A percentile compares a stretch with the other conserved stretches of the same genome.
phyloP scores from a whole-genome alignment of 2,797 vertebrate species.

The Chaenodraco wilsoni region DNA sequence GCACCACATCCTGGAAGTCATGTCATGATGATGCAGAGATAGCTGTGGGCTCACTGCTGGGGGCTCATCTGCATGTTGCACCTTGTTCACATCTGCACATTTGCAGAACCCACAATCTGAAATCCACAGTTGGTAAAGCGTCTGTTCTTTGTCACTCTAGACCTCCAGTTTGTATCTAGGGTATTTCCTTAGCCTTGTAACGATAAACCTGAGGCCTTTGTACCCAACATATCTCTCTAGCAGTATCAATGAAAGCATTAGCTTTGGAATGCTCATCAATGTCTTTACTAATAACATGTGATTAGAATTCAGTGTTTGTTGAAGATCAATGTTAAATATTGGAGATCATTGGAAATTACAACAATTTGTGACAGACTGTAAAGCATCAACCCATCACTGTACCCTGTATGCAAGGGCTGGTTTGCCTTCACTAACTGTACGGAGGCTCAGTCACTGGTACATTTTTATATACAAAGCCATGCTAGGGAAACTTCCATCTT shows the following conservation, averaged over 20 bases:
- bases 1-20: slow-evolving; percentile 70
- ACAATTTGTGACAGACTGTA: background rate
- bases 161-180: background rate
- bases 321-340: slow-evolving; percentile 23
- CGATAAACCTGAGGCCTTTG: background rate
- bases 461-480: too few species aligned
- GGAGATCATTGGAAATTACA: slow-evolving; percentile 25
- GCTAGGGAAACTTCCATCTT: too few species aligned
- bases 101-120: slow-evolving; percentile 13
- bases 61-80: slow-evolving; percentile 4
- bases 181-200: background rate
- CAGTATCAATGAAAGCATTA: slow-evolving; percentile 1
- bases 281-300: slow-evolving; percentile 7
- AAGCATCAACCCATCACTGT: too few species aligned
- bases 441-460: too few species aligned
- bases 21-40: slow-evolving; percentile 4
- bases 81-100: slow-evolving; percentile 21
- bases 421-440: too few species aligned
- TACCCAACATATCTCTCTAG: background rate
- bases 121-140: too few species aligned
- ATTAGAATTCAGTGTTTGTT: slow-evolving; percentile 25
- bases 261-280: background rate
- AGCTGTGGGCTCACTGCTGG: background rate
- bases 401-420: too few species aligned
- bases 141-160: background rate